Evolutionary conservation across 2,888 invertebrate species (phyloP).

Genomic region (Mesochorus sp.): DNA sequence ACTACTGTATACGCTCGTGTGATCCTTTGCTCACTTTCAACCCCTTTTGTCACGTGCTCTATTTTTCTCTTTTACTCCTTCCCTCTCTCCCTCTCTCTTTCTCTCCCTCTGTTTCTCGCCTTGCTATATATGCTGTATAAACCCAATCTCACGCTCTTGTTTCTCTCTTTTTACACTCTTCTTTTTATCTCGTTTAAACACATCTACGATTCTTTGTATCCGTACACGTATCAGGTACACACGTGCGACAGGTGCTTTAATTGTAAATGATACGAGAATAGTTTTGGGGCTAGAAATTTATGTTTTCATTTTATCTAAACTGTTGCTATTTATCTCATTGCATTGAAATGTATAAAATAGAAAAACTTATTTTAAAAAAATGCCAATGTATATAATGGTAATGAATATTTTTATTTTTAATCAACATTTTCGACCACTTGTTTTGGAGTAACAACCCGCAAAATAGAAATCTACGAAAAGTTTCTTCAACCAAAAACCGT

Average conservation of each 20-base stretch:
- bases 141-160: conserved; percentile 25
- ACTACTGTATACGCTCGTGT: conserved; percentile 55
- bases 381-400: too few relatives aligned
- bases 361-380: too few relatives aligned
- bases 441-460: too few relatives aligned
- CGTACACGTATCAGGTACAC: conserved; percentile 69
- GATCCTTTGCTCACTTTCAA: conserved; percentile 61
- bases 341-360: too few relatives aligned
- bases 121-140: conserved; percentile 26
- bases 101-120: too few relatives aligned
- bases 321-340: too few relatives aligned
- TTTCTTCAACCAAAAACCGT: too few relatives aligned
- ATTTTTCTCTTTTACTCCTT: conserved; percentile 51
- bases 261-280: conserved; percentile 33
- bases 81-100: conserved; percentile 54
- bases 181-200: neutral
- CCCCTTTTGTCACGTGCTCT: conserved; percentile 53
- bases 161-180: conserved; percentile 53
- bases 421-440: too few relatives aligned
- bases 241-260: conserved; percentile 73
- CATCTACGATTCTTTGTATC: conserved; percentile 21
- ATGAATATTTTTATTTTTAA: too few relatives aligned
- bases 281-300: neutral
- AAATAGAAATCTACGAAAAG: too few relatives aligned
- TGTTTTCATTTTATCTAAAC: too few relatives aligned